These are phyloP conservation scores for Chroicocephalus ridibundus DNA, from an alignment of 2,113 vertebrate genomes.

Conservation along the genomic window DNA sequence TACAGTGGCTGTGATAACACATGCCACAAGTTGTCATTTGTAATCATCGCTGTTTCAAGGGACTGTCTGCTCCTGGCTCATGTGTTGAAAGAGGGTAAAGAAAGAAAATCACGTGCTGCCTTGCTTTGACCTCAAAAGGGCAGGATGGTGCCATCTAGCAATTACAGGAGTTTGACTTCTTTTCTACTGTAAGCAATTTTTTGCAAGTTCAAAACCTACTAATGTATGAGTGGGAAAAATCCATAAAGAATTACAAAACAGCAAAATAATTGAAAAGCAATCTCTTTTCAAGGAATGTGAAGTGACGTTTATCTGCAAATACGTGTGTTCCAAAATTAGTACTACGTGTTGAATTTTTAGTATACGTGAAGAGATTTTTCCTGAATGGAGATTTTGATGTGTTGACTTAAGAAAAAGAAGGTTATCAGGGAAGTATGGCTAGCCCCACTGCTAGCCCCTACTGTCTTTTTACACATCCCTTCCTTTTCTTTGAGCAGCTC, in stretches of 20 bases:
- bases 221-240: neutral
- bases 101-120: neutral
- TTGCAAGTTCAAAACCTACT: neutral
- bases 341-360: neutral
- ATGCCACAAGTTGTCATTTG: slow-evolving; percentile 38
- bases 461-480: neutral
- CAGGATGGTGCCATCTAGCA: neutral
- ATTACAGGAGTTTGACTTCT: neutral
- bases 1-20: slow-evolving; percentile 20
- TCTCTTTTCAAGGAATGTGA: neutral
- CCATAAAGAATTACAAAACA: neutral
- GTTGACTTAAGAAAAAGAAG: neutral
- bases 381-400: neutral
- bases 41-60: slow-evolving; percentile 44
- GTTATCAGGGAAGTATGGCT: neutral
- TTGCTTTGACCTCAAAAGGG: slow-evolving; percentile 1
- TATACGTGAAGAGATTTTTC: neutral
- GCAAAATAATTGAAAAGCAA: neutral
- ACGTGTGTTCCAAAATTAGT: neutral
- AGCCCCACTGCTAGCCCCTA: neutral
- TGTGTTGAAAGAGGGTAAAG: neutral
- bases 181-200: neutral
- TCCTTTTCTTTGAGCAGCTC: neutral
- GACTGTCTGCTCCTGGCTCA: slow-evolving; percentile 17
- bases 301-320: neutral